Evolutionary conservation across 2,113 vertebrate genomes (phyloP).

Genomic region (Plotosus lineatus): DNA sequence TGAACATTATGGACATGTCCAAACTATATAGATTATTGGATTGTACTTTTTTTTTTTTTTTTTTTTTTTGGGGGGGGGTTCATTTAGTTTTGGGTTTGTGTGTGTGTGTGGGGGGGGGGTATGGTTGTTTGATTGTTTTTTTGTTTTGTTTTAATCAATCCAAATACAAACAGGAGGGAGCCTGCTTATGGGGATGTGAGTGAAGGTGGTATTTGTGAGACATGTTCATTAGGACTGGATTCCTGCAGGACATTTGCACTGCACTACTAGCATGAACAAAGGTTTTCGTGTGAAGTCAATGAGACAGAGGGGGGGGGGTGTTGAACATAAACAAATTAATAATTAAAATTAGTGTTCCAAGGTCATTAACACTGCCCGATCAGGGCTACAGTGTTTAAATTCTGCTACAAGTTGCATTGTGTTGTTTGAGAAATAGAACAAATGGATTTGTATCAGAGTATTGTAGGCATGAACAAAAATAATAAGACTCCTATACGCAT

Average conservation of each 20-base stretch:
- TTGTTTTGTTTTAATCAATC: too few relatives aligned
- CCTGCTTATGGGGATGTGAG: not conserved
- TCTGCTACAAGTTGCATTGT: not conserved
- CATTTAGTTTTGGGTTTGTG: too few relatives aligned
- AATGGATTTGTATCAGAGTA: not conserved
- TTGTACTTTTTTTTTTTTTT: too few relatives aligned
- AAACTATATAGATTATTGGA: too few relatives aligned
- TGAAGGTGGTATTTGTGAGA: not conserved
- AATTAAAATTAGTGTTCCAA: not conserved
- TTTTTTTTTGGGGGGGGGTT: too few relatives aligned
- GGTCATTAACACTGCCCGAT: not conserved
- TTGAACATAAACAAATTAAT: not conserved
- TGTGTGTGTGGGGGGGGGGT: too few relatives aligned
- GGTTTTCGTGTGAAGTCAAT: not conserved
- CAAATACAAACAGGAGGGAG: not conserved
- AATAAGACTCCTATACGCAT: too few relatives aligned
- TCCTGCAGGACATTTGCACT: not conserved
- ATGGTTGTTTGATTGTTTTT: too few relatives aligned
- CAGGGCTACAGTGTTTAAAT: not conserved
- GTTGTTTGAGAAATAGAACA: not conserved
- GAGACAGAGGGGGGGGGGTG: too few relatives aligned
- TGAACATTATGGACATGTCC: not conserved
- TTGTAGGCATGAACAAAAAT: too few relatives aligned
- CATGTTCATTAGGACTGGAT: not conserved
- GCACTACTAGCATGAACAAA: not conserved